These are phyloP conservation scores for Trichomalopsis sarcophagae DNA, from an alignment of 1,140 invertebrate genomes.

Conservation along the genomic window DNA sequence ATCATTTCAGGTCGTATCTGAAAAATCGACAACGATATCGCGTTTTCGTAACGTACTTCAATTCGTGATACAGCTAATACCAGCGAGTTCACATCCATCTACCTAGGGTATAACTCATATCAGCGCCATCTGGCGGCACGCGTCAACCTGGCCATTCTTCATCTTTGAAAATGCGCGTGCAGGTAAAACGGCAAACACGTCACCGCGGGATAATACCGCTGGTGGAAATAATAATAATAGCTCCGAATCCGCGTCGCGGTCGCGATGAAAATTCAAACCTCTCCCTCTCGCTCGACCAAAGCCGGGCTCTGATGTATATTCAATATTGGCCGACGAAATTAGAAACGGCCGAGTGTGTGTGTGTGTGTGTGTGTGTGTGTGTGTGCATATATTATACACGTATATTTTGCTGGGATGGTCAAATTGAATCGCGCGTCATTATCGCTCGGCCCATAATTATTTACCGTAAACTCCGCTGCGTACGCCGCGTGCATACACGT, in stretches of 20 bases:
- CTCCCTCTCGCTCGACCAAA: background rate
- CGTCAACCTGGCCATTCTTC: no score
- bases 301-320: conserved; percentile 3
- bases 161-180: no score
- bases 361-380: background rate
- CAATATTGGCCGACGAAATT: conserved; percentile 11
- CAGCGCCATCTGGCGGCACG: no score
- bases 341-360: background rate
- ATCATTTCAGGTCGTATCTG: background rate
- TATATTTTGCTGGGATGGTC: background rate
- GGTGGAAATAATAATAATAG: background rate
- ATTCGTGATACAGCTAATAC: no score
- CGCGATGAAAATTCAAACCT: background rate
- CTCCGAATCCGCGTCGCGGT: background rate
- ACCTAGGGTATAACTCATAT: no score
- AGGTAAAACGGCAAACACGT: background rate
- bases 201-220: background rate
- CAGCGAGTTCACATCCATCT: no score
- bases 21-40: no score
- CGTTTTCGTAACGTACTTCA: no score
- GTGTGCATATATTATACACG: background rate
- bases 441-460: background rate
- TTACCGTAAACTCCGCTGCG: background rate
- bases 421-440: background rate
- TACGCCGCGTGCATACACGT: background rate